Evolutionary conservation across 2,113 vertebrate genomes (phyloP).

Genomic region (Tor tambroides): DNA sequence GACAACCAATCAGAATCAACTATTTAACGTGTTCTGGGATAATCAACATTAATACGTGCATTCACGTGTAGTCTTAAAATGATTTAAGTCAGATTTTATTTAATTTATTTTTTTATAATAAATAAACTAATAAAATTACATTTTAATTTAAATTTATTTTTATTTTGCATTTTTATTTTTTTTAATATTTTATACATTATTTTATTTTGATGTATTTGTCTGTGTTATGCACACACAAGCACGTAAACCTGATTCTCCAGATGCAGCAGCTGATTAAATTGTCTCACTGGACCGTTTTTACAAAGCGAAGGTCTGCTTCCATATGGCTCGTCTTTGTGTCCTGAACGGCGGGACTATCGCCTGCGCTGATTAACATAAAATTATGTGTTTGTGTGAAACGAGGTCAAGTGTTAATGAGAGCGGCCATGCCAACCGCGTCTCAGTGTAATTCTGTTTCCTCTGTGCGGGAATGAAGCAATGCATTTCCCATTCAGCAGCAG

Average conservation of each 20-base stretch:
- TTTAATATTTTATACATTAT: not conserved
- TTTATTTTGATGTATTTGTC: not conserved
- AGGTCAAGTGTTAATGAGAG: conserved; percentile 66
- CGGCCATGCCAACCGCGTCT: conserved; percentile 49
- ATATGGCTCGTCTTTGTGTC: conserved; percentile 59
- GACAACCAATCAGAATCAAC: too few species aligned
- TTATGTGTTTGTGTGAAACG: conserved; percentile 64
- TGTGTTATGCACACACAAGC: not conserved
- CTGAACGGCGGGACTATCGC: conserved; percentile 36
- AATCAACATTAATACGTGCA: not conserved
- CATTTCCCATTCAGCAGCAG: not conserved
- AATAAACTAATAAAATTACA: not conserved
- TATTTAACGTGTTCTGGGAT: not conserved
- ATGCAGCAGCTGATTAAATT: not conserved
- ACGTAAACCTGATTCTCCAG: not conserved
- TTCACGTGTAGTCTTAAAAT: not conserved
- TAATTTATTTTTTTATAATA: too few species aligned
- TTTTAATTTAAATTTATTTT: not conserved
- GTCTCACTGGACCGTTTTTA: not conserved
- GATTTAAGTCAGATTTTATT: too few species aligned
- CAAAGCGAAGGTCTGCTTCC: conserved; percentile 37
- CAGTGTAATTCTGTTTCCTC: conserved; percentile 64
- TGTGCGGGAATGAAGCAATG: conserved; percentile 6
- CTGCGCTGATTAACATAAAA: conserved; percentile 66
- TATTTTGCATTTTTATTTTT: not conserved